A percentile compares a stretch with the other conserved stretches of the same genome.
These are phyloP conservation scores for Diachrysia chrysitis DNA, from an alignment of 2,888 invertebrate species.

Conservation along the genomic window DNA sequence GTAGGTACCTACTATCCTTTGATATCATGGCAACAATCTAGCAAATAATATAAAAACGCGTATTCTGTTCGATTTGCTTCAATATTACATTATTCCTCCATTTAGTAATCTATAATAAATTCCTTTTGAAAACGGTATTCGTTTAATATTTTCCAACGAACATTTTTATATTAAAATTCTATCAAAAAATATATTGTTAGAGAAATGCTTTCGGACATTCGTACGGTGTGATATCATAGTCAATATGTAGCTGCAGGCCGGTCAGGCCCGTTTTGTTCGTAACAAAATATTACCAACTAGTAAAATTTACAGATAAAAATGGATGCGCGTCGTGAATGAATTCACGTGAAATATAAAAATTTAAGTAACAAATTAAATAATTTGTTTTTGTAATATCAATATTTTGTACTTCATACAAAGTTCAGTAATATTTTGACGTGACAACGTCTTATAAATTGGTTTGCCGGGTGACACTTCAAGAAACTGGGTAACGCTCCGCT, in stretches of 20 bases:
- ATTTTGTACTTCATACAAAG: no score
- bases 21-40: no score
- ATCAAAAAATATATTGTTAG: slow-evolving; percentile 14
- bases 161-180: slow-evolving; percentile 6
- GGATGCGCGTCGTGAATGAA: neutral
- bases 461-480: no score
- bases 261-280: slow-evolving; percentile 8
- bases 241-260: slow-evolving; percentile 23
- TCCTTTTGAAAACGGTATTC: neutral
- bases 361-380: no score
- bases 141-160: neutral
- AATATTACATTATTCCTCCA: neutral
- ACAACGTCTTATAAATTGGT: no score
- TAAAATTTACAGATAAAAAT: slow-evolving; percentile 3
- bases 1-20: no score
- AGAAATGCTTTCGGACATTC: slow-evolving; percentile 20
- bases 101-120: neutral
- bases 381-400: no score
- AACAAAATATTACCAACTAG: slow-evolving; percentile 8
- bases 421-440: no score
- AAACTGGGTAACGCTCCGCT: no score
- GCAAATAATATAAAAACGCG: neutral
- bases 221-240: slow-evolving; percentile 5
- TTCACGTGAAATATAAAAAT: no score
- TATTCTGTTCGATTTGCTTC: neutral